These are phyloP conservation scores for Tetragnatha montana DNA, from an alignment of 2,888 invertebrate species.

Conservation along the genomic window DNA sequence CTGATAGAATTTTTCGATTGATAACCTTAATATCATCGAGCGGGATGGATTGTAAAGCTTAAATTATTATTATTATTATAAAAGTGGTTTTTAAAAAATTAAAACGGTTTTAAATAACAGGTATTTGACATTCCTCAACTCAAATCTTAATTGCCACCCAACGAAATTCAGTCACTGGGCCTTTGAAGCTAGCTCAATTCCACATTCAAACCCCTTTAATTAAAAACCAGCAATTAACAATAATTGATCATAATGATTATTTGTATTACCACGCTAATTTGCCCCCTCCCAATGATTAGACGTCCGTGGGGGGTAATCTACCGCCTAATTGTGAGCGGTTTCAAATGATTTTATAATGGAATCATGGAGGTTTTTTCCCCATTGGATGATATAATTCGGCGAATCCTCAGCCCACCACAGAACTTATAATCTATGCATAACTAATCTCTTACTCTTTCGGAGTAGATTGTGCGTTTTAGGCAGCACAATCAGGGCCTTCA, in stretches of 20 bases:
- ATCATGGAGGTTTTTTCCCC: neutral
- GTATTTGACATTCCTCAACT: neutral
- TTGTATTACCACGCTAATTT: neutral
- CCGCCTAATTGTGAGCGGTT: neutral
- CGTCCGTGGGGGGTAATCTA: neutral
- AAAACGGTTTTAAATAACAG: no score
- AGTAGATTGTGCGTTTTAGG: slow-evolving; percentile 14
- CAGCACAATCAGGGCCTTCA: slow-evolving; percentile 18
- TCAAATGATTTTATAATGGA: neutral
- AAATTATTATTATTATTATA: no score
- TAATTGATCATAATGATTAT: neutral
- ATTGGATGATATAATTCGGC: slow-evolving; percentile 2
- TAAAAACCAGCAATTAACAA: neutral
- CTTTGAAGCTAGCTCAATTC: neutral
- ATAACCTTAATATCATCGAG: no score
- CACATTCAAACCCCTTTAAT: neutral
- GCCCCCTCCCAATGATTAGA: neutral
- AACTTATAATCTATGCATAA: slow-evolving; percentile 58
- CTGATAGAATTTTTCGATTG: no score
- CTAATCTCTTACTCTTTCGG: slow-evolving; percentile 41
- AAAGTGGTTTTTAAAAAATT: no score
- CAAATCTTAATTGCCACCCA: neutral
- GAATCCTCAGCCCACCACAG: slow-evolving; percentile 30
- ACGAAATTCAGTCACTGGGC: neutral
- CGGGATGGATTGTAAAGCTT: no score